Base-by-base conservation (phyloP, 2,113 vertebrate species). In the Bubo bubo region DNA sequence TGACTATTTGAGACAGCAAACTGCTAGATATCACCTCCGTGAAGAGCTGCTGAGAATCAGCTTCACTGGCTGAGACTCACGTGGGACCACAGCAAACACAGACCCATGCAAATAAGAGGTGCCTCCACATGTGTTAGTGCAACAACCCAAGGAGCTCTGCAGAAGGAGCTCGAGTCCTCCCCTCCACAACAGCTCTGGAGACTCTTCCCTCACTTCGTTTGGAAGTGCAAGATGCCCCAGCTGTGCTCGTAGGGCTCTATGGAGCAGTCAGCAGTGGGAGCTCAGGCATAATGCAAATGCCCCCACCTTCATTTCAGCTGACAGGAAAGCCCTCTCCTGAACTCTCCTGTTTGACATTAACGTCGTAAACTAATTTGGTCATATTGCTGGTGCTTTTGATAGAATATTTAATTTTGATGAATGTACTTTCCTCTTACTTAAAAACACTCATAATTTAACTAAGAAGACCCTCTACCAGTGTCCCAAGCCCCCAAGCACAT, bases 91-190 rank as follows among this genome's bases (percentile, higher is more conserved):
- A 58, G 74, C 34, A 39, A 58, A 22, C 3, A 0, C 47, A 45
- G 76, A 21, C 13, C 52, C 3, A 0, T 14, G 21, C 21, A 14
- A 59, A 16, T 6, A n/a, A 45, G 14, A 75, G 18, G 8, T 37
- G 10, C 19, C 26, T 27, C 59, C 3, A 1, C 34, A 0, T 6
- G 9, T 5, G 34, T 26, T 0, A 2, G 23, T 10, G 5, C 37
- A 30, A 8, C 14, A 23, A 19, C 15, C 8, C 0, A 0, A 39
- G 71, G 8, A 77, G 84, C 9, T 77, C 17, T 12, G 55, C 41
- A 72, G 64, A 17, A 18, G 13, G 9, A 68, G 4, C 8, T 32
- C 4, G 0, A 7, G 3, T 43, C 39, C 26, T 37, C 20, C 10
- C 4, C 9, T 52, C 45, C 20, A 2, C 0, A 1, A 2, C 71